phyloP scores from a whole-genome alignment of 1,140 invertebrate species.

The Brachionus sp. region DNA sequence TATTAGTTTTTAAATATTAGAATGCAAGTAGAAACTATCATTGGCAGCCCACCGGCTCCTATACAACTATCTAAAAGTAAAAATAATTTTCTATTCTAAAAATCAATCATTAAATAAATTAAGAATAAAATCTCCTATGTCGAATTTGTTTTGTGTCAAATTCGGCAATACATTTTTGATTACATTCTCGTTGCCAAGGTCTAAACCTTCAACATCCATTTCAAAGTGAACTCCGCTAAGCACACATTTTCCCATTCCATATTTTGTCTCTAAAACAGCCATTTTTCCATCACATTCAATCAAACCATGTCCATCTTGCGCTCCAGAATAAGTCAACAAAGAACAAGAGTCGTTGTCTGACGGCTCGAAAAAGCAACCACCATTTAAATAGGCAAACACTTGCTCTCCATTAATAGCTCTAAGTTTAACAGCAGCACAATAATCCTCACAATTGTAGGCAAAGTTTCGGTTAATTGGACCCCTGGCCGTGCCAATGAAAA shows the following conservation, averaged over 20 bases:
- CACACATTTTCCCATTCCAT: slow-evolving; percentile 50
- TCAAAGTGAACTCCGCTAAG: slow-evolving; percentile 52
- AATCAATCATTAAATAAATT: not conserved
- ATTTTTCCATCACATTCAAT: not conserved
- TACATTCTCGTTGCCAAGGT: slow-evolving; percentile 5
- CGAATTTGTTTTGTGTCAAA: not conserved
- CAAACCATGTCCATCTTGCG: not conserved
- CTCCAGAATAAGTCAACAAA: not conserved
- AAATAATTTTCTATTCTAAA: not conserved
- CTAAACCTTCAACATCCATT: slow-evolving; percentile 28
- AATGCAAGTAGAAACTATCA: slow-evolving; percentile 12
- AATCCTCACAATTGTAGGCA: slow-evolving; percentile 26
- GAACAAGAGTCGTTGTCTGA: not conserved
- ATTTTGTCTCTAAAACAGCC: slow-evolving; percentile 50
- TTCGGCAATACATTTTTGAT: not conserved
- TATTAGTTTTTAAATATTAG: not conserved
- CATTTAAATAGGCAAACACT: not conserved
- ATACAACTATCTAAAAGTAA: not conserved
- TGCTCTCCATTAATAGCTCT: not conserved
- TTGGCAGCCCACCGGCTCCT: not conserved
- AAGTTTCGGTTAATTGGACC: slow-evolving; percentile 50
- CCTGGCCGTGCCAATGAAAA: slow-evolving; percentile 48
- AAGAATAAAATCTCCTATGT: not conserved
- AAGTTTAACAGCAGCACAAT: not conserved
- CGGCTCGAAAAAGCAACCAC: not conserved